Evolutionary conservation across 2,797 vertebrate species (phyloP), one percentile per base, ranked within the genome.

Genomic region (Cynopterus sphinx): DNA sequence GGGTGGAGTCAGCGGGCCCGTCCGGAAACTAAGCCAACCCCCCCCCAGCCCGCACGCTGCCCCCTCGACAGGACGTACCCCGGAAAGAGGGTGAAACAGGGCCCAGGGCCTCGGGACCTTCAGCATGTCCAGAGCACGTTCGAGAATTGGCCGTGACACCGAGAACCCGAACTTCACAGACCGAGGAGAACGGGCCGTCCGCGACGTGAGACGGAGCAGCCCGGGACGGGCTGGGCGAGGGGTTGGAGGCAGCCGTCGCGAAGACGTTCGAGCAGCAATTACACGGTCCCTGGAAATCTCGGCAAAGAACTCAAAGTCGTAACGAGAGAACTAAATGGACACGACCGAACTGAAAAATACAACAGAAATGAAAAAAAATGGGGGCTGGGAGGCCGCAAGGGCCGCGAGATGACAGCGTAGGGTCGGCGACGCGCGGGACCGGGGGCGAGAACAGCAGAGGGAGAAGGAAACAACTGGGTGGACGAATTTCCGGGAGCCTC

Each of bases 31-130:
- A 61, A 19, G 15, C 87, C 5, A 31, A 19, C 43, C 9, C 6
- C 1, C 21, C 3, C 1, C 13, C 19, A 5, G 61, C 39, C n/a
- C n/a, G 51, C 39, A 7, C 5, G 59, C 28, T 16, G 1, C n/a
- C 21, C 7, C 59, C 77, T 43, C 67, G 9, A 21, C 21, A 15
- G 16, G 41, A 19, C 0, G 2, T 41, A 5, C 21, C 1, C 11
- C 59, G 24, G 16, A 51, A 46, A 53, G 19, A 22, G 13, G 41
- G 36, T 17, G 11, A n/a, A 33, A 10, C 22, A 46, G 36, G 16
- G n/a, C 17, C 53, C 74, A 61, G 73, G 26, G 55, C 19, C n/a
- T n/a, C 15, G 9, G 36, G 26, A 22, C 9, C 5, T 3, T 28
- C 21, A 13, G 24, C 39, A 22, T 21, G 10, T 26, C 65, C 39